Conservation (phyloP, 1,140 invertebrate species). For the Hesperophylax magnus region DNA sequence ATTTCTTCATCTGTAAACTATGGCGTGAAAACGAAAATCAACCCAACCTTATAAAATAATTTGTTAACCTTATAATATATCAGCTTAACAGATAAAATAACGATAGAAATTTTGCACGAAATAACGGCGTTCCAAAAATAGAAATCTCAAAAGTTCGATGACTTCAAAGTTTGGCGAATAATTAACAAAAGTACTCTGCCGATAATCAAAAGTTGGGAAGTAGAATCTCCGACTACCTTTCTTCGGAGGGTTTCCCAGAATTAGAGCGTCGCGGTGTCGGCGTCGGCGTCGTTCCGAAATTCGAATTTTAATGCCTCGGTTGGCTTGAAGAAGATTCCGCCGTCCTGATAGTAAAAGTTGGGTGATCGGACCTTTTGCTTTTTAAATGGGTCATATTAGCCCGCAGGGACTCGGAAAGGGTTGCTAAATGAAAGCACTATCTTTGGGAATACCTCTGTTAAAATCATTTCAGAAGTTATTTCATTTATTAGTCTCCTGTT, state of each 20-base stretch:
- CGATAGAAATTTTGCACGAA: too few species aligned
- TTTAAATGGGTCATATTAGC: neutral
- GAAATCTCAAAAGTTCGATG: too few species aligned
- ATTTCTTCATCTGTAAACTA: too few species aligned
- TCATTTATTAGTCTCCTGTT: neutral
- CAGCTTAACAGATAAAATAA: too few species aligned
- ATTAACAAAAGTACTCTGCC: too few species aligned
- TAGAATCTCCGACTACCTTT: neutral
- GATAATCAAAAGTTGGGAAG: too few species aligned
- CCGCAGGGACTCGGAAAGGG: neutral
- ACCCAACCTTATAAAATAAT: too few species aligned
- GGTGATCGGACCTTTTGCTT: conserved; percentile 9
- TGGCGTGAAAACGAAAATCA: too few species aligned
- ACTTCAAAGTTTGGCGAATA: too few species aligned
- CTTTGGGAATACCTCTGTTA: neutral
- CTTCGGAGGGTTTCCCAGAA: neutral
- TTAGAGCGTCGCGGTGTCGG: neutral
- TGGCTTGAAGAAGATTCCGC: neutral
- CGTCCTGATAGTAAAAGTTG: neutral
- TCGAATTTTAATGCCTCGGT: neutral
- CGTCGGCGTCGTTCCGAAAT: neutral
- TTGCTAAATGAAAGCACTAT: neutral
- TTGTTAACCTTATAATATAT: too few species aligned
- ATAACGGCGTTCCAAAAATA: neutral
- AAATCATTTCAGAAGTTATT: neutral